phyloP scores from a whole-genome alignment of 2,888 invertebrate genomes.

The Frankliniella fusca region DNA sequence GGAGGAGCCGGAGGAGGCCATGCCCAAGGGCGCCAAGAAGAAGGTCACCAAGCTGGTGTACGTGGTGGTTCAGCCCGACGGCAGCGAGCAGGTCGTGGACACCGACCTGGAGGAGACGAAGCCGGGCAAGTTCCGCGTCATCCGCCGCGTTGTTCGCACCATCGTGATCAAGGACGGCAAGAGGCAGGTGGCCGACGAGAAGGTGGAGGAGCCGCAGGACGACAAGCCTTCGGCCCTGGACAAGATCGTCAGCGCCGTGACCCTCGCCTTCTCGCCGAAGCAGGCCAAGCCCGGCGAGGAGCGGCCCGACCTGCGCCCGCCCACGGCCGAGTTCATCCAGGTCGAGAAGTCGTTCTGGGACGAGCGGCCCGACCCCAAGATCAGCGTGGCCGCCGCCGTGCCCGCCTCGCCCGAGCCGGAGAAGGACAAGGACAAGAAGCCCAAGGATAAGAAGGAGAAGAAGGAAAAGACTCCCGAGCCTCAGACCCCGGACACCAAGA shows the following conservation, averaged over 20 bases:
- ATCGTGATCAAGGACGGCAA: neutral
- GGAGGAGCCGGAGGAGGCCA: neutral
- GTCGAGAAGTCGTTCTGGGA: neutral
- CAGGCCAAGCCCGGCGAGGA: neutral
- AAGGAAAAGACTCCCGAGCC: slow-evolving; percentile 27
- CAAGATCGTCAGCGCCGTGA: neutral
- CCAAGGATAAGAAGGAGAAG: slow-evolving; percentile 10
- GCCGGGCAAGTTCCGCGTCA: neutral
- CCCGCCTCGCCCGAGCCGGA: neutral
- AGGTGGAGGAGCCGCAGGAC: neutral
- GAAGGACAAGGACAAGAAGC: neutral
- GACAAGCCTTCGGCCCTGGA: neutral
- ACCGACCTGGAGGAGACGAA: neutral
- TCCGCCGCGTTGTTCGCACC: neutral
- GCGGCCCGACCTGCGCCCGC: neutral
- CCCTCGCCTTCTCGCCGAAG: neutral
- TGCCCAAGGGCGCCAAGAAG: slow-evolving; percentile 1
- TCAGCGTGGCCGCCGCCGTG: neutral
- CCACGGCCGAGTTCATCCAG: neutral
- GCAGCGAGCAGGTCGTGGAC: neutral
- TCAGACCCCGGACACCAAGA: neutral
- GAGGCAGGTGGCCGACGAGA: neutral
- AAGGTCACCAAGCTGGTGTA: neutral
- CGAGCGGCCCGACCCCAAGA: neutral
- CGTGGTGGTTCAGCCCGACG: neutral